Conservation (phyloP, 2,888 invertebrate genomes). For the Dynastes grantii region DNA sequence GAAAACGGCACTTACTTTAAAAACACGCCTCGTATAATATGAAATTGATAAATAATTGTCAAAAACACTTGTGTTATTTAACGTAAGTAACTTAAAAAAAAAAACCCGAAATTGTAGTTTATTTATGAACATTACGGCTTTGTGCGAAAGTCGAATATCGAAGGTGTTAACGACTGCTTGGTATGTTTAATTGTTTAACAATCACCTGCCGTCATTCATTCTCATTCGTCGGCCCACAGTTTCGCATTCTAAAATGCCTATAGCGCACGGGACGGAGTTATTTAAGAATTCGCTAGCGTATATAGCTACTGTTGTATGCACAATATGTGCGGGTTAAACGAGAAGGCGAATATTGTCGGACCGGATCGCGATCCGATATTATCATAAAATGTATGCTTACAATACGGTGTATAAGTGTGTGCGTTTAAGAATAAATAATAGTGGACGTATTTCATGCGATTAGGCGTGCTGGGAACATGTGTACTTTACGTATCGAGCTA, state of each 20-base stretch:
- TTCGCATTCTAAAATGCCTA: constrained; percentile 40
- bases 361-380: constrained; percentile 9
- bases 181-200: constrained; percentile 37
- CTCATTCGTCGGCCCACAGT: constrained; percentile 16
- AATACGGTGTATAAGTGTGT: neutral
- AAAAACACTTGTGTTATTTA: too few relatives aligned
- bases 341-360: constrained; percentile 5
- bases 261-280: constrained; percentile 7
- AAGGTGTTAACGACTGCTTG: constrained; percentile 23
- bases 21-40: too few relatives aligned
- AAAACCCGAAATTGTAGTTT: too few relatives aligned
- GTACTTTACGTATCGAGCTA: neutral
- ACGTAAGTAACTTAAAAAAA: too few relatives aligned
- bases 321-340: neutral
- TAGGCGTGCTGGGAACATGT: neutral
- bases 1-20: too few relatives aligned
- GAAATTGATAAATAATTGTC: too few relatives aligned
- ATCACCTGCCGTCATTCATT: constrained; percentile 38
- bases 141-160: constrained; percentile 9
- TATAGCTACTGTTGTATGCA: neutral
- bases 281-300: constrained; percentile 7
- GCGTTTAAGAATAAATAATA: neutral
- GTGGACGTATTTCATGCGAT: too few relatives aligned
- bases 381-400: constrained; percentile 1
- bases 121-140: neutral